Evolutionary conservation across 2,113 vertebrate genomes (phyloP), one percentile per base, ranked within the genome.

Genomic region (Miniopterus natalensis): DNA sequence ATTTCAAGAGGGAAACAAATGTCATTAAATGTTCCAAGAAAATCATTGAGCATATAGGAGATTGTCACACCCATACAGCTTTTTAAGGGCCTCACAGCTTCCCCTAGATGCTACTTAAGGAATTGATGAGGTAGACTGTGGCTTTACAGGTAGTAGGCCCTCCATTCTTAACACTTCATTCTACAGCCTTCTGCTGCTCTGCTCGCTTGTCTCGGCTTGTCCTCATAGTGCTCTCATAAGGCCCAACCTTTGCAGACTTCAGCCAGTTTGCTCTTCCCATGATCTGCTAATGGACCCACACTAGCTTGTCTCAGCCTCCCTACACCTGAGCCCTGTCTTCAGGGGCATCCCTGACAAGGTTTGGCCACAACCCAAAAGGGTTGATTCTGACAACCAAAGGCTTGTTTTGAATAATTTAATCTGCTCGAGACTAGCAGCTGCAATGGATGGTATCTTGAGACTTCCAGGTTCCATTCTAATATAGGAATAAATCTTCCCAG

Each of bases 321-420:
- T 45, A 17, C 36, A 84, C 97, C 95, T 77, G 86, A 70, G 65
- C 18, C 63, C 80, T 88, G 77, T 71, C 78, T 57, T 71, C 66
- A n/a, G 88, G 25, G 55, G 21, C 53, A 90, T 71, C 77, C 47
- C 88, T 80, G 66, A 84, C 66, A 81, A 63, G 80, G 40, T 57
- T 40, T 84, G 88, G 63, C 87, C 42, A 3, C 68, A 70, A 89
- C 74, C 81, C 92, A 40, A 57, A 90, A 78, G 65, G 21, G 66
- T 75, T 59, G 14, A 66, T 59, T 84, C 59, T 53, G 27, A 40
- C 11, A 49, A 92, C 79, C 84, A 80, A 73, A 36, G 63, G 75
- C 75, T 89, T 84, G 27, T 36, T 84, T 61, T 79, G 51, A 75
- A 91, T 92, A n/a, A 96, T 92, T 95, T 92, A 83, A 92, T 96